These are phyloP conservation scores for Jacana jacana DNA, from an alignment of 2,113 vertebrate species.

Conservation along the genomic window DNA sequence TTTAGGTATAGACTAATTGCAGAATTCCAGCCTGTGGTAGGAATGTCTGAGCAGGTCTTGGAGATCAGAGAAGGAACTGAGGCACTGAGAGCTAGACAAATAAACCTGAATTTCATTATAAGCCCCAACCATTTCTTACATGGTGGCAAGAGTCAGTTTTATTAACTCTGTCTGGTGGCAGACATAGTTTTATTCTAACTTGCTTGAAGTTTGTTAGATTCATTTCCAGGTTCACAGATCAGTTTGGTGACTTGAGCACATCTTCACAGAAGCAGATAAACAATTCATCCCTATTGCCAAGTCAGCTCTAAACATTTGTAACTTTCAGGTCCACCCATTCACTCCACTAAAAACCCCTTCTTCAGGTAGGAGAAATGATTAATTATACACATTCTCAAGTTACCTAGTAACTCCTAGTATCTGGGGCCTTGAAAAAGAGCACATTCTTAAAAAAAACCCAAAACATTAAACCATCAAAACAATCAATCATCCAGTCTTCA, in stretches of 20 bases:
- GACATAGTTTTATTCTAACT: background rate
- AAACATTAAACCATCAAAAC: no score
- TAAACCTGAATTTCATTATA: background rate
- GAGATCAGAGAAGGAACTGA: constrained; percentile 17
- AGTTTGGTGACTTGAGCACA: background rate
- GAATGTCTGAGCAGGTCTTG: constrained; percentile 41
- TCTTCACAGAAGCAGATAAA: background rate
- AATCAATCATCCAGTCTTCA: background rate
- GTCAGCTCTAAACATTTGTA: background rate
- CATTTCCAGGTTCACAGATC: background rate
- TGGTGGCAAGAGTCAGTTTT: background rate
- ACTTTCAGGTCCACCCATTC: background rate
- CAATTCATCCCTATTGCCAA: background rate
- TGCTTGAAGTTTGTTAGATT: background rate
- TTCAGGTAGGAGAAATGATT: background rate
- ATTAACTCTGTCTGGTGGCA: no score
- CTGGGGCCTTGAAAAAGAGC: background rate
- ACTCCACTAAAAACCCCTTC: background rate
- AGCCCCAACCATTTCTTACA: background rate
- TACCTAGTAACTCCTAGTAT: background rate
- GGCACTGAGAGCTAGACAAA: background rate
- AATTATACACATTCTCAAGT: background rate
- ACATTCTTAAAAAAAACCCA: background rate
- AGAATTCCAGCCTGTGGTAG: background rate
- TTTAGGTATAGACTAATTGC: constrained; percentile 6